These are phyloP conservation scores for Sesamia inferens DNA, from an alignment of 2,888 invertebrate species.

Conservation along the genomic window DNA sequence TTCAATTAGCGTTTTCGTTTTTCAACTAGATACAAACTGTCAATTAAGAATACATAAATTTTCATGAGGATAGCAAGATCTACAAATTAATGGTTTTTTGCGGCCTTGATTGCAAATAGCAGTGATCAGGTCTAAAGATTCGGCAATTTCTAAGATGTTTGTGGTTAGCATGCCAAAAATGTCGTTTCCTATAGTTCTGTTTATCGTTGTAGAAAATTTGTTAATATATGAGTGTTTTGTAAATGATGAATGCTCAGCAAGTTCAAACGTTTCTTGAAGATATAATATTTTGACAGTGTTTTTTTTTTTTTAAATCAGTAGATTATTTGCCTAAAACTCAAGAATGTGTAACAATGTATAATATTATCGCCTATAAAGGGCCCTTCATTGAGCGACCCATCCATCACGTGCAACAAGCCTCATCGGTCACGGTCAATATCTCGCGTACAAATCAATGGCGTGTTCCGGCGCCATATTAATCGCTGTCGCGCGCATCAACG, in stretches of 20 bases:
- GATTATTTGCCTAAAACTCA: neutral
- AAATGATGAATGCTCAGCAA: neutral
- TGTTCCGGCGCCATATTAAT: constrained; percentile 80
- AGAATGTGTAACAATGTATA: constrained; percentile 16
- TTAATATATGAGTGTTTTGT: neutral
- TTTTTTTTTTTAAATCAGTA: neutral
- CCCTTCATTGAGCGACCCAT: constrained; percentile 48
- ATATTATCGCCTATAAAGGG: constrained; percentile 36
- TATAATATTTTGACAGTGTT: neutral
- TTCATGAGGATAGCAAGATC: constrained; percentile 52
- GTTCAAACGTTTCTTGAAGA: neutral
- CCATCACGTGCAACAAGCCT: constrained; percentile 69
- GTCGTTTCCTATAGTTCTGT: neutral
- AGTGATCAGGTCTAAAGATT: constrained; percentile 3
- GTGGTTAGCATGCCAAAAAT: neutral
- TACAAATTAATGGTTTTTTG: constrained; percentile 46
- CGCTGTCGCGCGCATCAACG: constrained; percentile 73
- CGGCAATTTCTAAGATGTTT: neutral
- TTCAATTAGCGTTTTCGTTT: constrained; percentile 23
- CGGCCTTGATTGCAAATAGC: constrained; percentile 28
- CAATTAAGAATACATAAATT: constrained; percentile 54
- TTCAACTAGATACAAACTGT: constrained; percentile 13
- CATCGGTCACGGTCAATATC: constrained; percentile 79
- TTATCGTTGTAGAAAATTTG: neutral
- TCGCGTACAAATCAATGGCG: constrained; percentile 62